Percentiles rank a stretch among this genome's conserved stretches.
phyloP scores from a whole-genome alignment of 2,888 invertebrate genomes.

The Frankliniella fusca region DNA sequence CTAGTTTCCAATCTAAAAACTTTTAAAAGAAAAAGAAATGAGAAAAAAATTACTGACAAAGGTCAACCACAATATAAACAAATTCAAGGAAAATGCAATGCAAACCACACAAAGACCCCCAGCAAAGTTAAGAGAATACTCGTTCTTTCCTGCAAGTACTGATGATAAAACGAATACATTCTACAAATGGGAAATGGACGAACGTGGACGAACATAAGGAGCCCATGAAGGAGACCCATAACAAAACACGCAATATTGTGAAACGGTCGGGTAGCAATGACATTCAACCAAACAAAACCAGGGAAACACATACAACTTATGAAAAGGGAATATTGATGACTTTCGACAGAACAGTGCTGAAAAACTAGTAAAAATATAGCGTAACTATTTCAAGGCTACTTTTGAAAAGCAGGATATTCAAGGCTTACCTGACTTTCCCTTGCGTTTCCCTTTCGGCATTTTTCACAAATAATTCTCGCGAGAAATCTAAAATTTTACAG shows the following conservation, averaged over 20 bases:
- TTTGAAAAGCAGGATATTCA: constrained; percentile 18
- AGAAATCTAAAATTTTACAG: constrained; percentile 50
- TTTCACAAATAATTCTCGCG: constrained; percentile 45
- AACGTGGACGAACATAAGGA: background rate
- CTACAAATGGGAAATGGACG: background rate
- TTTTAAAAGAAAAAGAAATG: background rate
- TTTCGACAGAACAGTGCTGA: background rate
- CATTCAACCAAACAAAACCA: too few relatives aligned
- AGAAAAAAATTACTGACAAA: background rate
- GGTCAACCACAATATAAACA: too few relatives aligned
- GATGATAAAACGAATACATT: background rate
- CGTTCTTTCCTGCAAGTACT: background rate
- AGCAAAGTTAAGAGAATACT: background rate
- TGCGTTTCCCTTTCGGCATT: constrained; percentile 76
- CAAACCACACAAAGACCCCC: background rate
- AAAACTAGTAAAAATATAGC: constrained; percentile 3
- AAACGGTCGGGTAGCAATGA: background rate
- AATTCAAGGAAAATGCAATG: too few relatives aligned
- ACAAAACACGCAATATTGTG: constrained; percentile 1
- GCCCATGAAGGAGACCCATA: background rate
- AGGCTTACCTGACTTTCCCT: constrained; percentile 61
- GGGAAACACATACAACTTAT: background rate
- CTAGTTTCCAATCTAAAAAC: too few relatives aligned
- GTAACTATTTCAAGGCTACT: constrained; percentile 27
- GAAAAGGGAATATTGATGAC: background rate